Conservation (phyloP, 2,113 vertebrate species). For the Phasianus colchicus region DNA sequence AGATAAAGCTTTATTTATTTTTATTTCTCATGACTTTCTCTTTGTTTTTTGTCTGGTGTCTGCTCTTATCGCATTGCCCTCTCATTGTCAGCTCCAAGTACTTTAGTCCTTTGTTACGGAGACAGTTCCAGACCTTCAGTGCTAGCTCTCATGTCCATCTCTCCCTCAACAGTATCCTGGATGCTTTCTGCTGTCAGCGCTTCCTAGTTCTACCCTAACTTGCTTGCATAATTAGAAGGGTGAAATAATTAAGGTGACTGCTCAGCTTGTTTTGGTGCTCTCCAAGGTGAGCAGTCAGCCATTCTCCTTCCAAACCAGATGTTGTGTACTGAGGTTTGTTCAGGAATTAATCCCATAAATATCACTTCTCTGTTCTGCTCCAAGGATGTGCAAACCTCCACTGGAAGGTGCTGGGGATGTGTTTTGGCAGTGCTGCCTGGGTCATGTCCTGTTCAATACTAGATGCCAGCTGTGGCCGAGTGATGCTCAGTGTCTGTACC, state of each 20-base stretch:
- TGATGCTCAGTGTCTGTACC: fast-evolving
- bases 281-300: fast-evolving
- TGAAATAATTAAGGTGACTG: background rate
- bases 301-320: fast-evolving
- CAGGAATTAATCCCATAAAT: fast-evolving
- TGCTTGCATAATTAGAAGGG: fast-evolving
- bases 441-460: background rate
- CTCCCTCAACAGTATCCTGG: fast-evolving
- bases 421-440: background rate
- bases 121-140: background rate
- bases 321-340: background rate
- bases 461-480: background rate
- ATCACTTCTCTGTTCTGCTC: fast-evolving
- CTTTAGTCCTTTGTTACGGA: fast-evolving
- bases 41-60: background rate
- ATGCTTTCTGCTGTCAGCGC: fast-evolving
- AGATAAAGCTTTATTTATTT: background rate
- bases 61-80: fast-evolving
- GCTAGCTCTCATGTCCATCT: fast-evolving
- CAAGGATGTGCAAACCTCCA: fast-evolving
- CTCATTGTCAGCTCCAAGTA: background rate
- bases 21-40: background rate
- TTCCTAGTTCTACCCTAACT: background rate
- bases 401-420: background rate
- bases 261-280: background rate